These are phyloP conservation scores for Rhadina sibilatrix DNA, from an alignment of 2,113 vertebrate genomes.

Conservation along the genomic window DNA sequence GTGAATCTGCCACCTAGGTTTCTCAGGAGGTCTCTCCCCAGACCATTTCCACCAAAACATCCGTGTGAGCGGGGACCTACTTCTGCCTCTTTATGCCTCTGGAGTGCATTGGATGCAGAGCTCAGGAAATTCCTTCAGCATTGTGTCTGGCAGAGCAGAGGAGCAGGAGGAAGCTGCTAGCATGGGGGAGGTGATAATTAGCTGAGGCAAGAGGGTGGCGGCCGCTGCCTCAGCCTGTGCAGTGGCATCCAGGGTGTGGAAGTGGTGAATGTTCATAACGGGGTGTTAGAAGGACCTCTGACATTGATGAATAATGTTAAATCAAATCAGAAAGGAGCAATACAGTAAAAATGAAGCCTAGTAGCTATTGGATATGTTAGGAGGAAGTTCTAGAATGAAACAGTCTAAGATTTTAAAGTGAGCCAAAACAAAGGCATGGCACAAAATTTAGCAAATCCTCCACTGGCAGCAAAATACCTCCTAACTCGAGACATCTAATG, in stretches of 20 bases:
- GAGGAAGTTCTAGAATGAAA: neutral
- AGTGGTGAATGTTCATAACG: fast-evolving
- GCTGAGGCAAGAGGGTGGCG: neutral
- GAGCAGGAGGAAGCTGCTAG: neutral
- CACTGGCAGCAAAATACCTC: neutral
- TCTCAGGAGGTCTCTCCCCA: neutral
- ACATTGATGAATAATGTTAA: neutral
- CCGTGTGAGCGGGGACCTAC: fast-evolving
- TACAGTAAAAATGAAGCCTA: neutral
- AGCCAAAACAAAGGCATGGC: neutral
- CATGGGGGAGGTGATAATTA: fast-evolving
- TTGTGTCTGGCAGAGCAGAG: neutral
- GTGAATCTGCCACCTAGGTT: neutral
- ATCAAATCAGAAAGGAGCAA: neutral
- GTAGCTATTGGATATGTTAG: neutral
- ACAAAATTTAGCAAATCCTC: neutral
- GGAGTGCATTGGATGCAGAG: neutral
- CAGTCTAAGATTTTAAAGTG: neutral
- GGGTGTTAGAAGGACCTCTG: neutral
- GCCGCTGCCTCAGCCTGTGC: neutral
- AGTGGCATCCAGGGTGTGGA: neutral
- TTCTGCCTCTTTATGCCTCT: neutral
- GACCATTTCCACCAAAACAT: neutral
- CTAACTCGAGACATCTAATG: neutral
- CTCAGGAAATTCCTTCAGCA: neutral